Base-by-base conservation (phyloP, 2,888 invertebrate genomes). In the Unio pictorum region DNA sequence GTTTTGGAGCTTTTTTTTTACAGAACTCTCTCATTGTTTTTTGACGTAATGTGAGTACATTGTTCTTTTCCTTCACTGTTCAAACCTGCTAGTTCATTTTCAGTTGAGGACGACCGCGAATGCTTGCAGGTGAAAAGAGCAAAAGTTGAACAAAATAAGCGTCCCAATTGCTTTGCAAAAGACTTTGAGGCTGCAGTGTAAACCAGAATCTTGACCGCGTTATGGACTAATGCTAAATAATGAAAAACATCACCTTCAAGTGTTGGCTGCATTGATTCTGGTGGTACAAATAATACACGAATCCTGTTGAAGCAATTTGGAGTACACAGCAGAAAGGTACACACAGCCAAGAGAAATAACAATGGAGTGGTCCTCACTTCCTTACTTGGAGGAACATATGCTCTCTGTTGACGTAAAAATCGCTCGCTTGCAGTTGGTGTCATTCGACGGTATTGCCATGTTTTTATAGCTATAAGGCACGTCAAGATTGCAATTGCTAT, bases 301-400 rank as follows among this genome's bases (percentile, higher is more conserved):
- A 78, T 30, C 30, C 74, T 72, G 56, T 64, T 69, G 23, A 66
- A 69, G 55, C 69, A 75, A 58, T 76, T 74, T 28, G 75, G 76
- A 26, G 70, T 64, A 56, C 80, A 74, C 20, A 80, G 70, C 11
- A 75, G 26, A 17, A 81, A 61, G 1, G 80, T 79, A 30, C 68
- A 64, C 15, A 70, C 58, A 1, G 74, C 71, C 23, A 81, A 63
- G 3, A 72, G 15, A 17, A 81, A 66, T 6, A 80, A 56, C n/a
- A 78, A 62, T 45, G 80, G 80, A 26, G 80, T 80, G 6, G 81
- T 81, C 72, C 78, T 79, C 34, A 78, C 80, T 64, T 81, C 81
- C 23, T 81, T 79, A 64, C 78, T 78, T 54, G 67, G 76, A 1
- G 76, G 72, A 4, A 70, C 57, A 58, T 64, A 67, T n/a, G 71